Conservation (phyloP, 2,888 invertebrate genomes). For the Amorpha juglandis region DNA sequence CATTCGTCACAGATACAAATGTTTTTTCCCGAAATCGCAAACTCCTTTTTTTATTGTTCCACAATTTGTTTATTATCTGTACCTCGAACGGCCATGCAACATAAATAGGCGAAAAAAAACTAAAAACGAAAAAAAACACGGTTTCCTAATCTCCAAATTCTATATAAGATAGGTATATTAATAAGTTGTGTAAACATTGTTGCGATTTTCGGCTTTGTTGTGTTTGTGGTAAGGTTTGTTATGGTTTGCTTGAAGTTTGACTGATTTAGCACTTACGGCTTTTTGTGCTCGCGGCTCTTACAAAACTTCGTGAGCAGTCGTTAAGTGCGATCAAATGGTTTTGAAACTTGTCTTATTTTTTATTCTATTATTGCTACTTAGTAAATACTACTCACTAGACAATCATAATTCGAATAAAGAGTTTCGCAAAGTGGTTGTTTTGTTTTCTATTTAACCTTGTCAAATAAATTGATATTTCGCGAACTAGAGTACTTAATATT, state of each 20-base stretch:
- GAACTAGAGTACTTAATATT: neutral
- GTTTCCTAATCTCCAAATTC: conserved; percentile 80
- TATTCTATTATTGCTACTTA: neutral
- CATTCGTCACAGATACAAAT: neutral
- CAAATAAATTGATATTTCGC: neutral
- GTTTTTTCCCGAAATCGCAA: conserved; percentile 32
- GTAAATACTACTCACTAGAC: neutral
- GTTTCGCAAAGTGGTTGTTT: neutral
- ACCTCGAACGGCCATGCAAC: conserved; percentile 35
- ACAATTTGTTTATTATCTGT: conserved; percentile 15
- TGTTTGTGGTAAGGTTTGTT: conserved; percentile 33
- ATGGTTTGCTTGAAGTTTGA: conserved; percentile 37
- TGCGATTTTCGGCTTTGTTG: conserved; percentile 40
- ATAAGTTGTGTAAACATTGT: conserved; percentile 65
- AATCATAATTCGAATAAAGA: neutral
- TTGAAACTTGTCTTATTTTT: conserved; percentile 27
- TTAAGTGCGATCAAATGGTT: conserved; percentile 19
- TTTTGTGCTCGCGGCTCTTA: conserved; percentile 55
- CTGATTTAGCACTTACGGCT: conserved; percentile 55
- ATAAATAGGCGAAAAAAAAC: conserved; percentile 48
- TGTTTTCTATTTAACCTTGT: neutral
- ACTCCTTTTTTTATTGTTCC: conserved; percentile 22
- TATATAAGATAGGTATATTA: conserved; percentile 73
- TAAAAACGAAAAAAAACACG: conserved; percentile 54
- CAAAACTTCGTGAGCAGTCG: conserved; percentile 73